Percentiles rank a stretch among this genome's conserved stretches.
phyloP scores from a whole-genome alignment of 35 echinoderm and acorn worm genomes.

The Anneissia japonica region DNA sequence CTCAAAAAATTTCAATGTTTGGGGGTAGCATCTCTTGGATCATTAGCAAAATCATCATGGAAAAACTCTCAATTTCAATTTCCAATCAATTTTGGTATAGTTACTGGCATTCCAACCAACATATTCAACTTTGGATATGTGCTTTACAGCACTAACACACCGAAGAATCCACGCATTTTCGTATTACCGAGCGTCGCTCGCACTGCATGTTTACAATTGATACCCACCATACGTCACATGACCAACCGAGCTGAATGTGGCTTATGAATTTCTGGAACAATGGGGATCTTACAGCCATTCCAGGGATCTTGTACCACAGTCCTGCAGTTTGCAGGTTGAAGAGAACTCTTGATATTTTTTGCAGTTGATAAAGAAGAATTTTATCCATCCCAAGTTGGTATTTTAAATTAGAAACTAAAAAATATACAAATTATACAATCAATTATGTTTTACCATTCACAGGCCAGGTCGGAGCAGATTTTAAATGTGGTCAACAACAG shows the following conservation, averaged over 20 bases:
- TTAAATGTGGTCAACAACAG: slow-evolving; percentile 77
- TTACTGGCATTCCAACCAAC: too few relatives aligned
- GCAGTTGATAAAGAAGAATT: neutral
- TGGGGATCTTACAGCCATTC: neutral
- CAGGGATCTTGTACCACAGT: neutral
- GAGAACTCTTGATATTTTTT: neutral
- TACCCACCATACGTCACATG: too few relatives aligned
- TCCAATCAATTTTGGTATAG: too few relatives aligned
- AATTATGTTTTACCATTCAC: slow-evolving; percentile 15
- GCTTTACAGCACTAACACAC: neutral
- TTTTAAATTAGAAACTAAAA: neutral
- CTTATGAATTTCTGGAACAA: neutral
- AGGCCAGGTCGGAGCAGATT: slow-evolving; percentile 78
- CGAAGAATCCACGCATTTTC: too few relatives aligned
- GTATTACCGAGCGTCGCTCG: too few relatives aligned
- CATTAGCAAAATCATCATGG: too few relatives aligned
- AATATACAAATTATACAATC: neutral
- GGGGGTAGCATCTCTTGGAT: too few relatives aligned
- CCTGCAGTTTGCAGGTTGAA: neutral
- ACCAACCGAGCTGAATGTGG: too few relatives aligned
- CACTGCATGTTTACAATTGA: too few relatives aligned
- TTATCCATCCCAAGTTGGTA: neutral
- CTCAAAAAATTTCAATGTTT: too few relatives aligned
- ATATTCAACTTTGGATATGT: too few relatives aligned
- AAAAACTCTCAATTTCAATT: too few relatives aligned